Base-by-base conservation (phyloP, 53 echinoderm and acorn worm genomes). In the Stichopus horrens region DNA sequence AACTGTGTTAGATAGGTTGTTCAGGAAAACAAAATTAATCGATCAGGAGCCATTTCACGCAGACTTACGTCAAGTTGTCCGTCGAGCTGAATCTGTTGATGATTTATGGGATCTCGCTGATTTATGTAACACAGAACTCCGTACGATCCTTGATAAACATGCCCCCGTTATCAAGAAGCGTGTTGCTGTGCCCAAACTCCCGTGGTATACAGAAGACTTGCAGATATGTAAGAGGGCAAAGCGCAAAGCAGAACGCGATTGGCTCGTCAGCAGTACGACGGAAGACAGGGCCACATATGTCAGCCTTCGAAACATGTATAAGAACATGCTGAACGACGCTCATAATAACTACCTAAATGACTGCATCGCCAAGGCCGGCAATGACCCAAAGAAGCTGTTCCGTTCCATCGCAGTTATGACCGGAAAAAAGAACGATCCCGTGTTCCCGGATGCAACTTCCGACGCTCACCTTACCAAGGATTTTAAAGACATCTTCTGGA, bases 401-500 rank as follows among this genome's bases (percentile, higher is more conserved):
- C 19, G 16, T 74, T 5, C 16, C 7, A 7, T 74, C 5, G 74
- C 74, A 7, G 6, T 5, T 18, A 74, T 74, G 74, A 8, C 16
- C 5, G 74, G 74, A 6, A 74, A 74, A 75, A 5, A 77, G 11
- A 13, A 53, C 10, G 63, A 58, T 7, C 59, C 51, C 75, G 4
- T 22, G 21, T 59, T 60, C 65, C 79, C 79, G 11, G 59, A 58
- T 52, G 60, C 58, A 10, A 58, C 63, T 10, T 77, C 88, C 0
- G 79, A 88, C 23, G 21, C 23, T 63, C 59, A 60, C 58, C 76
- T 57, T 58, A 23, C 78, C 8, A 88, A 60, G 54, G 60, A 16
- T 10, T 79, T 77, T 77, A 53, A n/a, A 6, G 54, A 54, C 75
- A 53, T 55, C 53, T 88, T 57, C 76, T 75, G 7, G n/a, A 21